phyloP scores from a whole-genome alignment of 2,113 vertebrate species.

The Heloderma charlesbogerti region DNA sequence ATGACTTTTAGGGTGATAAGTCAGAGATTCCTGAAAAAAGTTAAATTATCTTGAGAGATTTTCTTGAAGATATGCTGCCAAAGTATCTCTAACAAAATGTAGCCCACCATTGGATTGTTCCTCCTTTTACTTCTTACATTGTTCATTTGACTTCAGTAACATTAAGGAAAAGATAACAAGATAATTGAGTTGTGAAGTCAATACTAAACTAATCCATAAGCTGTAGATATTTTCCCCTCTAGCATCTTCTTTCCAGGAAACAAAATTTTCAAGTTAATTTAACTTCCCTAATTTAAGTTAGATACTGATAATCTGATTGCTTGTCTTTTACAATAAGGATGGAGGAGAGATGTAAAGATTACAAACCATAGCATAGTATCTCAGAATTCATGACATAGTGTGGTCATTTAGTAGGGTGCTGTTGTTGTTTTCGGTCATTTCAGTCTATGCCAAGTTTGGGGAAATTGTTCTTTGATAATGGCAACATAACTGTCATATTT shows the following conservation, averaged over 20 bases:
- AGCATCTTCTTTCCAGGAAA: constrained; percentile 61
- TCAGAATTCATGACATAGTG: constrained; percentile 53
- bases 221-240: constrained; percentile 47
- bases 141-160: constrained; percentile 16
- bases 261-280: constrained; percentile 63
- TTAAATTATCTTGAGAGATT: background rate
- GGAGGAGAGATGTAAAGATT: constrained; percentile 40
- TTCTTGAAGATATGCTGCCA: background rate
- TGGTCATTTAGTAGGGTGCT: background rate
- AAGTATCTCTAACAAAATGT: background rate
- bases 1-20: background rate
- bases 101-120: background rate
- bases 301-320: constrained; percentile 66
- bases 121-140: background rate
- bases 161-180: constrained; percentile 48
- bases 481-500: background rate
- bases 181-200: constrained; percentile 63
- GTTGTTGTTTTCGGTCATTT: background rate
- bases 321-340: constrained; percentile 53
- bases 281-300: constrained; percentile 57
- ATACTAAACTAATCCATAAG: constrained; percentile 65
- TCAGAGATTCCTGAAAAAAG: background rate
- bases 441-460: background rate
- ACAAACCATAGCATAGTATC: constrained; percentile 48
- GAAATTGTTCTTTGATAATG: background rate